Percentiles rank a stretch among this genome's conserved stretches.
phyloP scores from a whole-genome alignment of 2,113 vertebrate genomes.

The Caracal caracal region DNA sequence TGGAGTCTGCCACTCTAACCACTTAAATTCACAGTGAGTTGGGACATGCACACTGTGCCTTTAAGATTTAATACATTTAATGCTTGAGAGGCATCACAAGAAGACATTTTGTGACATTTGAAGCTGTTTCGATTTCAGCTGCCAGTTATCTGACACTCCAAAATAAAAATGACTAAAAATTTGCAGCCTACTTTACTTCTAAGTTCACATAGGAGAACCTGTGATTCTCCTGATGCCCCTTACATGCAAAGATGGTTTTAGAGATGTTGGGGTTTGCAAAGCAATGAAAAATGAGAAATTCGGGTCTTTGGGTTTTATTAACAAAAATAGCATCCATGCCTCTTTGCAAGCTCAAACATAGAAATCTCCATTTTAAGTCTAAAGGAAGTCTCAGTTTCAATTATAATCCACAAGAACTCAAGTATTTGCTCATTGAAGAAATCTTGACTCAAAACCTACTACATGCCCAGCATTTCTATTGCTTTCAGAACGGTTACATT shows the following conservation, averaged over 20 bases:
- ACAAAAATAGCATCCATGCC: slow-evolving; percentile 7
- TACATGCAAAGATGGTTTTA: neutral
- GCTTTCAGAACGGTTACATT: neutral
- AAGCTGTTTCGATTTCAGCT: slow-evolving; percentile 63
- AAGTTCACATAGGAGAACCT: slow-evolving; percentile 54
- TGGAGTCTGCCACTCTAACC: neutral
- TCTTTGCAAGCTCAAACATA: neutral
- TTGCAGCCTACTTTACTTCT: slow-evolving; percentile 47
- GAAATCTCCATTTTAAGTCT: neutral
- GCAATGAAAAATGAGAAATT: slow-evolving; percentile 50
- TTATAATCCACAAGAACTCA: neutral
- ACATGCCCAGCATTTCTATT: neutral
- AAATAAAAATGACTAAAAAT: slow-evolving; percentile 76
- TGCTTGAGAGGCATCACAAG: slow-evolving; percentile 62
- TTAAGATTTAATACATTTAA: slow-evolving; percentile 71
- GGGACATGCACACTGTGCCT: slow-evolving; percentile 34
- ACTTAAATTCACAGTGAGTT: neutral
- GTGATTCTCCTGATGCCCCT: slow-evolving; percentile 33
- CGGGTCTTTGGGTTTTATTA: neutral
- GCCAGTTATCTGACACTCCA: slow-evolving; percentile 70
- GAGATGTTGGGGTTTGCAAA: slow-evolving; percentile 22
- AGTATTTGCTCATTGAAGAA: neutral
- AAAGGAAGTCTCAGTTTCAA: slow-evolving; percentile 6
- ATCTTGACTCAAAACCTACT: neutral
- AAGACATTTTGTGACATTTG: slow-evolving; percentile 77